Evolutionary conservation across 1,140 invertebrate species (phyloP).

Genomic region (Goniozus legneri): DNA sequence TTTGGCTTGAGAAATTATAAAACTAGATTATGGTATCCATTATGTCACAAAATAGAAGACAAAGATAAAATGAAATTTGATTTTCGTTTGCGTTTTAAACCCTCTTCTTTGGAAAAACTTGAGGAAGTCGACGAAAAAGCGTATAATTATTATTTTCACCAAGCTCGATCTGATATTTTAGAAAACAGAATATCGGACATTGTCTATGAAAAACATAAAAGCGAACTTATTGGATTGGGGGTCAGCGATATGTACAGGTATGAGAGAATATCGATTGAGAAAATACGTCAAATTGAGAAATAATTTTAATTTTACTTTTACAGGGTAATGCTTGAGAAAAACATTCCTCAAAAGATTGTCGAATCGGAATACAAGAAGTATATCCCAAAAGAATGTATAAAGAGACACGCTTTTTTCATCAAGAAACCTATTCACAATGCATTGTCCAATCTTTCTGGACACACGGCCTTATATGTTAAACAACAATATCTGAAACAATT

Average conservation of each 20-base stretch:
- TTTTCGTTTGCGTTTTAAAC: conserved; percentile 75
- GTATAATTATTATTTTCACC: conserved; percentile 82
- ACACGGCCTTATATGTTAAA: conserved; percentile 67
- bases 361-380: conserved; percentile 76
- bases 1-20: conserved; percentile 67
- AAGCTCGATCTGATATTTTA: conserved; percentile 76
- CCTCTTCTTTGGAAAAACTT: conserved; percentile 61
- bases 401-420: conserved; percentile 69
- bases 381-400: conserved; percentile 73
- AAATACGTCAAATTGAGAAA: background rate
- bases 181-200: conserved; percentile 75
- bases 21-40: conserved; percentile 62
- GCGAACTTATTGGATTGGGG: conserved; percentile 74
- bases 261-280: conserved; percentile 11
- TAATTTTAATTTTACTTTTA: conserved; percentile 35
- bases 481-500: conserved; percentile 76
- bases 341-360: conserved; percentile 61
- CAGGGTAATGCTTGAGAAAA: conserved; percentile 71
- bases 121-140: conserved; percentile 68
- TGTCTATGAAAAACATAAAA: conserved; percentile 69
- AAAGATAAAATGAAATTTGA: conserved; percentile 61
- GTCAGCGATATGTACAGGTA: conserved; percentile 79
- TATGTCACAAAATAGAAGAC: conserved; percentile 53
- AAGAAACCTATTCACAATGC: conserved; percentile 69
- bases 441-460: conserved; percentile 61